phyloP scores from a whole-genome alignment of 1,140 invertebrate genomes.

The Sarcophaga peregrina region DNA sequence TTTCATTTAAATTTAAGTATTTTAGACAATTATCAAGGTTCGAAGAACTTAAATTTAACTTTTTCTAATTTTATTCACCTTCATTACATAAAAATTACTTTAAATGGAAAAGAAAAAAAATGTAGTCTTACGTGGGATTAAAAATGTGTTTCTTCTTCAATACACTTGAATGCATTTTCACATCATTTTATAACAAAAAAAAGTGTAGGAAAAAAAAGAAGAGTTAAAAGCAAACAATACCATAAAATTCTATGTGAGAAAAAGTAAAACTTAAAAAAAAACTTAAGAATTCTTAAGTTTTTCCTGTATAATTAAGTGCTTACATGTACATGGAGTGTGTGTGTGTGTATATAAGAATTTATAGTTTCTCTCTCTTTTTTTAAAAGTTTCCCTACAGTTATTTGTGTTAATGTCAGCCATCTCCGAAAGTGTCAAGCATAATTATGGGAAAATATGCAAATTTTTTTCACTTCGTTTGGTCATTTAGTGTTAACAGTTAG shows the following conservation, averaged over 20 bases:
- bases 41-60: too few species aligned
- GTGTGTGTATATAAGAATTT: too few species aligned
- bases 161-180: constrained; percentile 19
- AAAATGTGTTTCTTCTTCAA: neutral
- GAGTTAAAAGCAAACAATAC: neutral
- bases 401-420: too few species aligned
- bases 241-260: neutral
- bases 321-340: neutral
- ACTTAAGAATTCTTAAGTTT: neutral
- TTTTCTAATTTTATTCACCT: too few species aligned
- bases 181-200: neutral
- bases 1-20: too few species aligned
- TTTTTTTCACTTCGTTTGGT: neutral
- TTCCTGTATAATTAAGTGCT: neutral
- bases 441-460: constrained; percentile 17
- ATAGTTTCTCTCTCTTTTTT: neutral
- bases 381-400: neutral
- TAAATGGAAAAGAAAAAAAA: too few species aligned
- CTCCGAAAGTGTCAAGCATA: neutral
- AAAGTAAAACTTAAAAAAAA: neutral
- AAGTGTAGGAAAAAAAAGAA: neutral
- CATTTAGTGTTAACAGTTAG: neutral
- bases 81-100: too few species aligned
- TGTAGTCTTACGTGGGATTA: too few species aligned
- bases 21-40: too few species aligned